Evolutionary conservation across 2,797 vertebrate genomes (phyloP).

Genomic region (Manis pentadactyla): DNA sequence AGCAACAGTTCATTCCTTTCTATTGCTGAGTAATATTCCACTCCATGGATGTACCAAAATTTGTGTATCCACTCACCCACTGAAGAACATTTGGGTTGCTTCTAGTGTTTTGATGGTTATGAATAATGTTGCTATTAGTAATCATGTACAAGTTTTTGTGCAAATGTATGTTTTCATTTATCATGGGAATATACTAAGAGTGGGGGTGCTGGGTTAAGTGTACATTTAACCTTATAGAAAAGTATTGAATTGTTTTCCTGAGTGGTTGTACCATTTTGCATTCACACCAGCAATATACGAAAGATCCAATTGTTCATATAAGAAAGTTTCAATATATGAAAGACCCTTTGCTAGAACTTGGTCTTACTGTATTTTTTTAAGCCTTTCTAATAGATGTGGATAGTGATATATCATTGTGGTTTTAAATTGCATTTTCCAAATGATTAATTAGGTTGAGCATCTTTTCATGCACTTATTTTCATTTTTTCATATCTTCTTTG

Average conservation of each 20-base stretch:
- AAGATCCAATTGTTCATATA: not conserved
- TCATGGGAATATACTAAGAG: not conserved
- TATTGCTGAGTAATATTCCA: not conserved
- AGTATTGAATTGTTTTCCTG: not conserved
- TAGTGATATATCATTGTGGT: not conserved
- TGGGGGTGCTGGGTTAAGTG: not conserved
- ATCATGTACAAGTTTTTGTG: not conserved
- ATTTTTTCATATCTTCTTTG: not conserved
- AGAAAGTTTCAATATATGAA: not conserved
- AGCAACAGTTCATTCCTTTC: not conserved
- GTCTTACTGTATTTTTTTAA: not conserved
- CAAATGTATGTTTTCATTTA: not conserved
- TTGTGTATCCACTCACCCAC: not conserved
- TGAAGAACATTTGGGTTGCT: not conserved
- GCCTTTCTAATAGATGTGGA: not conserved
- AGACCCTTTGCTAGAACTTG: not conserved
- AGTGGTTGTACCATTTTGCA: not conserved
- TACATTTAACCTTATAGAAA: not conserved
- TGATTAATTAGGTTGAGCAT: not conserved
- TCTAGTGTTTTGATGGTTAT: not conserved
- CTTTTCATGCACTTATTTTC: not conserved
- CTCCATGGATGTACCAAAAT: not conserved
- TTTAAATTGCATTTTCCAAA: conserved; percentile 33
- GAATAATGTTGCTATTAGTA: not conserved
- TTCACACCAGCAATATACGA: not conserved